Percentiles rank a stretch among this genome's conserved stretches.
Evolutionary conservation across 2,888 invertebrate genomes (phyloP).

Genomic region (Caenorhabditis uteleia): DNA sequence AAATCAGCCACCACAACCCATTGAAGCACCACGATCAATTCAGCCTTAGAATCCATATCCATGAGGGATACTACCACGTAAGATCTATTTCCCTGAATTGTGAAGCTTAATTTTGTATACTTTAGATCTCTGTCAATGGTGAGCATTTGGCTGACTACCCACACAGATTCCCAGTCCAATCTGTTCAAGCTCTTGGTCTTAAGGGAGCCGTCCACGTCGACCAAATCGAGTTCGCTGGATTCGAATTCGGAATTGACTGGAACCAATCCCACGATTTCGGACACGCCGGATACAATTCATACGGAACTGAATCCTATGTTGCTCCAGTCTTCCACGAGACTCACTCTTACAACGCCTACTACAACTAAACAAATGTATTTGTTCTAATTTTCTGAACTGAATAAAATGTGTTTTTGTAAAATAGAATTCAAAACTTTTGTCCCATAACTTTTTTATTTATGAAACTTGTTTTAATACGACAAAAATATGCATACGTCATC

Average conservation of each 20-base stretch:
- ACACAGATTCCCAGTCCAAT: conserved; percentile 47
- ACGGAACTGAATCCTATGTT: conserved; percentile 49
- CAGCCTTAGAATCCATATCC: conserved; percentile 46
- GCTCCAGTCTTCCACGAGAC: conserved; percentile 43
- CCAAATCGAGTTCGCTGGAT: conserved; percentile 50
- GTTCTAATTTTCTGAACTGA: too few species aligned
- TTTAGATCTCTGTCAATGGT: conserved; percentile 55
- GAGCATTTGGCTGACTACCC: conserved; percentile 49
- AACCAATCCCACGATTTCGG: conserved; percentile 45
- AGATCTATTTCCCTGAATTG: conserved; percentile 5
- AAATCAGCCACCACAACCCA: conserved; percentile 52
- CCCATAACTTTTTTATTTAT: too few species aligned
- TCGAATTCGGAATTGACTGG: conserved; percentile 45
- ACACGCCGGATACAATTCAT: conserved; percentile 51
- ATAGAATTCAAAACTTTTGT: too few species aligned
- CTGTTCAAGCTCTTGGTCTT: conserved; percentile 54
- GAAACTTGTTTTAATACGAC: too few species aligned
- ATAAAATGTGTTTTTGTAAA: too few species aligned
- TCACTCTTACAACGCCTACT: conserved; percentile 43
- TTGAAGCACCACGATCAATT: conserved; percentile 49
- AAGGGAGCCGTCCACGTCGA: conserved; percentile 48
- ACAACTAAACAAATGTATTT: too few species aligned
- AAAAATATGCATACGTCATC: too few species aligned
- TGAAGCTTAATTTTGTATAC: neutral
- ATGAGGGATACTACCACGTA: conserved; percentile 51